Base-by-base conservation (phyloP, 2,888 invertebrate species). In the Lycia hirtaria region DNA sequence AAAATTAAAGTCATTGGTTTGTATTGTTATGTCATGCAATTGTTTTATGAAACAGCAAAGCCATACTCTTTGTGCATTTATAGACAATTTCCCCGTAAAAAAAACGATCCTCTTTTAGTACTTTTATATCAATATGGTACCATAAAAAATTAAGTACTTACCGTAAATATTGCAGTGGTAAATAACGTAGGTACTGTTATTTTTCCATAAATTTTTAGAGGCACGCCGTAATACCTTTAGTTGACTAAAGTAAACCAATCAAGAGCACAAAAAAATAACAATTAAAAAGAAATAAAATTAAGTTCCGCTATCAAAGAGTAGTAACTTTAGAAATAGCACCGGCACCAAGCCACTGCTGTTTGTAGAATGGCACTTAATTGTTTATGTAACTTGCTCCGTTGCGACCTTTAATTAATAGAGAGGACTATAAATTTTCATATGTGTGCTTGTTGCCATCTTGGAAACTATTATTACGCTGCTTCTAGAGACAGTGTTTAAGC, bases 381-480 rank as follows among this genome's bases (percentile, higher is more conserved):
- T 78, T 75, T 80, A 76, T 77, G 75, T 75, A 75, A 81, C 73
- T 82, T 78, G 56, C 72, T 62, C 69, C 66, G 76, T 72, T 72
- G 67, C 71, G 76, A 71, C 74, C 78, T 78, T 80, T 80, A 82
- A 85, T 83, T 84, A 82, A 80, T 81, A 77, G 74, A 73, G 72
- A 71, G 60, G 66, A 72, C 79, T 72, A 80, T 84, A 83, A 82
- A 83, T 84, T 81, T 75, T 75, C 75, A 76, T 78, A 76, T 75
- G 71, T 72, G 69, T 74, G 68, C 69, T 74, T 67, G 64, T 66
- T 65, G 68, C 65, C 67, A 71, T 72, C 71, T 73, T 66, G 62
- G 68, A 68, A 75, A 77, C 76, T 78, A 76, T 78, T 76, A 78
- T 64, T 67, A 67, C 69, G 56, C 41, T 22, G 33, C 17, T 33